Base-by-base conservation (phyloP, 2,797 vertebrate species). In the Channa striata region DNA sequence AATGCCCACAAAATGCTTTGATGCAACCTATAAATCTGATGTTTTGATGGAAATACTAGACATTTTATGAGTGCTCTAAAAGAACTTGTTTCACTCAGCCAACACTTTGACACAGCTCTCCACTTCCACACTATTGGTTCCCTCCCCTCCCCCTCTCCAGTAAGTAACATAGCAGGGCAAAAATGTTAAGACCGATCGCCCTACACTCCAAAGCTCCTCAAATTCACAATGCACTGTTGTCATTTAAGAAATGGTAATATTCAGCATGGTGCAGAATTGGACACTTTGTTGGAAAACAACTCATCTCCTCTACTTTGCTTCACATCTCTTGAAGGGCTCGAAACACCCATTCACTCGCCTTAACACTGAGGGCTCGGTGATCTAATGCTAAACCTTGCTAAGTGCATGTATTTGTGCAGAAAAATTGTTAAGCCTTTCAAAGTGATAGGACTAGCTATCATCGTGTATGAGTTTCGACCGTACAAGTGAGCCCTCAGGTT, bases 401-500 rank as follows among this genome's bases (percentile, higher is more conserved):
- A 90, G 89, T 88, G 88, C 74, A 51, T 67, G 80, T 75, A 86
- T 87, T 80, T 82, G 88, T 84, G 79, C 78, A 70, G 84, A 85
- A 91, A 87, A 86, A 84, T 81, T 51, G 74, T 75, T 20, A 68
- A 86, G 86, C 81, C 87, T 93, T 93, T 92, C 82, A 89, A 76
- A 78, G 74, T 70, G 86, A 89, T 82, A 83, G 81, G 60, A 72
- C 70, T 46, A 68, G 66, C 82, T 82, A 89, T 87, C 85, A 85
- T 68, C 59, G 75, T 84, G 84, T 77, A 77, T 87, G 83, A 90
- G 90, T 75, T 86, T 84, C 72, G 67, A 40, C 78, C 76, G 30
- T 56, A 89, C 86, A 89, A 93, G 93, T 91, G 90, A 92, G 91
- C 86, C 90, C 88, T 93, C 83, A 80, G 85, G 86, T 94, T 94